phyloP scores from a whole-genome alignment of 2,113 vertebrate genomes.

The Bubo blakistoni region DNA sequence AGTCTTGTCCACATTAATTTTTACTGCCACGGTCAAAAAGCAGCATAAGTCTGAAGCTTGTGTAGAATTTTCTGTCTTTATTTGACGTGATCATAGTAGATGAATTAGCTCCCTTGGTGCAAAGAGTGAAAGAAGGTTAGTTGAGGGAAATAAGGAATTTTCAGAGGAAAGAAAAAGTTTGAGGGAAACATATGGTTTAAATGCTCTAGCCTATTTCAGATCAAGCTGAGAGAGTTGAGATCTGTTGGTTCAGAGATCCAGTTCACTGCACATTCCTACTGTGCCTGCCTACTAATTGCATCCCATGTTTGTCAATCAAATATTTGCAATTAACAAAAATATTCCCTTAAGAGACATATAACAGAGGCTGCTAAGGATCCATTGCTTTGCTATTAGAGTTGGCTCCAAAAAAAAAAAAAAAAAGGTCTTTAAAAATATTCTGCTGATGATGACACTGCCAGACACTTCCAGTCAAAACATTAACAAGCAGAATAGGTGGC shows the following conservation, averaged over 20 bases:
- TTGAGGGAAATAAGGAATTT: conserved; percentile 76
- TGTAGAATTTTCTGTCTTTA: conserved; percentile 68
- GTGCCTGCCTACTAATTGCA: conserved; percentile 89
- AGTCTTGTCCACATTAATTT: conserved; percentile 73
- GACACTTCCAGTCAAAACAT: conserved; percentile 79
- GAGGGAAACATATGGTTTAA: conserved; percentile 89
- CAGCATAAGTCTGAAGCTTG: conserved; percentile 61
- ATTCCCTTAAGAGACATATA: conserved; percentile 83
- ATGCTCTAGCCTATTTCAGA: conserved; percentile 82
- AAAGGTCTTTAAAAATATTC: conserved; percentile 72
- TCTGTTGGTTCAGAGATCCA: conserved; percentile 88
- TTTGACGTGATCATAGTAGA: conserved; percentile 61
- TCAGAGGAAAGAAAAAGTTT: conserved; percentile 72
- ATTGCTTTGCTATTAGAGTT: conserved; percentile 68
- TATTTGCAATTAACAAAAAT: conserved; percentile 88
- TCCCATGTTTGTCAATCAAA: conserved; percentile 94
- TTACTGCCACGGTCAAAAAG: conserved; percentile 68
- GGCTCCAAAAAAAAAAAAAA: conserved; percentile 38
- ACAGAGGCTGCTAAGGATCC: conserved; percentile 75
- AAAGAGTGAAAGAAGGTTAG: conserved; percentile 66
- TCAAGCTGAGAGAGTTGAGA: conserved; percentile 90
- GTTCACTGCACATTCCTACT: conserved; percentile 89
- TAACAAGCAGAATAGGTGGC: conserved; percentile 77
- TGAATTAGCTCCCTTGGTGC: conserved; percentile 72
- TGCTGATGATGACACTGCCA: conserved; percentile 63